Evolutionary conservation across 2,113 vertebrate species (phyloP), one percentile per base, ranked within the genome.

Genomic region (Chlorodrepanis virens): DNA sequence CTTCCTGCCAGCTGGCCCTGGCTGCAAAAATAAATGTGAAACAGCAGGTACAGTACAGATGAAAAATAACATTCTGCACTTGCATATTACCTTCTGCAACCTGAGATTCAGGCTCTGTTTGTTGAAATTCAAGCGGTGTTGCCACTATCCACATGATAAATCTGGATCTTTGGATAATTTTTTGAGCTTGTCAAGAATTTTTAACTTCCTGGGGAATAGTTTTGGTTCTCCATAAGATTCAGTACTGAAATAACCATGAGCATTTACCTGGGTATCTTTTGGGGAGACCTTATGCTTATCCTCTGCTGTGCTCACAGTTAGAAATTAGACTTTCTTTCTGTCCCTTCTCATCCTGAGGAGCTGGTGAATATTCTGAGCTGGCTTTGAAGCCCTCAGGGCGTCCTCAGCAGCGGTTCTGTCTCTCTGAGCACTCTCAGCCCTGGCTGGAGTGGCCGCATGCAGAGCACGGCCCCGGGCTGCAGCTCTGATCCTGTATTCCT

Each of bases 311-410:
- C 40, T 75, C 52, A 31, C 37, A 44, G 65, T 4, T 12, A 23
- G 57, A 52, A 70, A 14, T 31, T 0, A 11, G 45, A 8, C 35
- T 69, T 25, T 5, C 3, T 18, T 79, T 37, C 47, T 59, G 0
- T 40, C 37, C 42, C 15, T 45, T 17, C 28, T 22, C 21, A 0
- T 14, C 2, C 53, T 15, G 56, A 56, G 24, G 42, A 54, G 75
- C 63, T 23, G 6, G 17, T 8, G 63, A 4, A 4, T 12, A 1
- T 17, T 37, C 7, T 2, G 24, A 24, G 65, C 15, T 31, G 83
- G 25, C 29, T 25, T 1, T 10, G 42, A 2, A 27, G 45, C 28
- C 37, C 1, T 20, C 0, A 0, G 7, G 5, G 33, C 31, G 9
- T 6, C 23, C 47, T 53, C 11, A 2, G 42, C 17, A 6, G 65